These are phyloP conservation scores for Neoscelio sp. DNA, from an alignment of 2,888 invertebrate species.

Conservation along the genomic window DNA sequence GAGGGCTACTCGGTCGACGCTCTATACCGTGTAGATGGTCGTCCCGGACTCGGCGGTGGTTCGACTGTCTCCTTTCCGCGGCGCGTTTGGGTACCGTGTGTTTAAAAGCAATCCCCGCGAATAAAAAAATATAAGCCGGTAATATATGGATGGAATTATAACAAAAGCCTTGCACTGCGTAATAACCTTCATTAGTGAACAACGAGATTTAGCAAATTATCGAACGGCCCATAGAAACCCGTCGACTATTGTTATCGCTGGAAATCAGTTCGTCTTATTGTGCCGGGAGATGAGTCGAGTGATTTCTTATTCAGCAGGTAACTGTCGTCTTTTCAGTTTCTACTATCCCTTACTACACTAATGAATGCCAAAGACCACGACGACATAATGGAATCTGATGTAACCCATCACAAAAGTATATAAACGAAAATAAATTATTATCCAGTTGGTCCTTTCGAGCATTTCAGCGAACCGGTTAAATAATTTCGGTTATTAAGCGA, in stretches of 20 bases:
- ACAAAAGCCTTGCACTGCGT: no score
- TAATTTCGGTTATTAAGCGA: conserved; percentile 49
- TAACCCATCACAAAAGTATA: conserved; percentile 38
- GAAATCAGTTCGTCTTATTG: conserved; percentile 32
- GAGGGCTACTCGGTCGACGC: no score
- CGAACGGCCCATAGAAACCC: background rate
- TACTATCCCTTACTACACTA: conserved; percentile 31
- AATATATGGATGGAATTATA: no score
- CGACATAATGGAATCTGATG: conserved; percentile 45
- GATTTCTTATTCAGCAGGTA: conserved; percentile 60
- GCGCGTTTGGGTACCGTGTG: no score
- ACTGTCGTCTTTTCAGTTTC: conserved; percentile 43
- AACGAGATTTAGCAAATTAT: conserved; percentile 32
- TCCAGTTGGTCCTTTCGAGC: background rate
- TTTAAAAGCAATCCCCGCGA: no score
- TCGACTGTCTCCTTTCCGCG: no score
- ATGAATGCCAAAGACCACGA: conserved; percentile 53
- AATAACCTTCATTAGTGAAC: conserved; percentile 6
- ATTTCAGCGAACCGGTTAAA: conserved; percentile 7
- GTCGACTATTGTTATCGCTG: conserved; percentile 42
- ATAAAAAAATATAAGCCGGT: no score
- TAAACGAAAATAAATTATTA: conserved; percentile 39
- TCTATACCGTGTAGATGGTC: no score
- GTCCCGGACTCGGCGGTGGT: no score
- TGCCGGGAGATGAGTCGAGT: conserved; percentile 42